Conservation (phyloP, 2,797 vertebrate species). For the Rhynchotus rufescens region DNA sequence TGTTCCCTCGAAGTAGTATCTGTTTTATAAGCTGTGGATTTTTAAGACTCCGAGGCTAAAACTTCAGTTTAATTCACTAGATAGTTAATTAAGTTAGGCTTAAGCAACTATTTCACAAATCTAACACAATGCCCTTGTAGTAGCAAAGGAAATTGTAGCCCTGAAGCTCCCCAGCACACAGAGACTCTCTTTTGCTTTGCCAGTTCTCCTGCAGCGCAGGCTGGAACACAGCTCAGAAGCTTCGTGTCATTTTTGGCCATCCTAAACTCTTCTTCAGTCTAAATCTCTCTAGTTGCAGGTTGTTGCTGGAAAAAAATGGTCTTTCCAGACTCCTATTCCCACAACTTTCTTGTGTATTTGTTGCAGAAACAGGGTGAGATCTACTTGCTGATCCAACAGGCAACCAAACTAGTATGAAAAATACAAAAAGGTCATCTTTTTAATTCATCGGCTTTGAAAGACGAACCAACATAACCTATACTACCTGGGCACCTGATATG, state of each 20-base stretch:
- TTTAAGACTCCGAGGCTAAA: not conserved
- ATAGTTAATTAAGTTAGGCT: not conserved
- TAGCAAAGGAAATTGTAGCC: not conserved
- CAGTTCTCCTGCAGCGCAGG: not conserved
- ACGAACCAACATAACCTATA: not conserved
- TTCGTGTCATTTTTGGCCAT: not conserved
- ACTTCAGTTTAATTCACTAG: not conserved
- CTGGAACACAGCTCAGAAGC: not conserved
- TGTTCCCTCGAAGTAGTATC: too few species aligned
- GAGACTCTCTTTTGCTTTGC: not conserved
- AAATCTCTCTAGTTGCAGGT: not conserved
- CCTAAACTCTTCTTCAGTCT: not conserved
- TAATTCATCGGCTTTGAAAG: not conserved
- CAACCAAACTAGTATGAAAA: not conserved
- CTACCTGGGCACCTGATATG: not conserved
- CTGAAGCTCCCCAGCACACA: not conserved
- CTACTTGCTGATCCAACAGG: not conserved
- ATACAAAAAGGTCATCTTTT: not conserved
- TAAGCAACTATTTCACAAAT: not conserved
- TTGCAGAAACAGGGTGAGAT: not conserved
- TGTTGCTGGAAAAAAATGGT: not conserved
- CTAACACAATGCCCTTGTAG: fast-evolving
- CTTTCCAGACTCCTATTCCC: not conserved
- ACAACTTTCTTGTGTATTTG: not conserved
- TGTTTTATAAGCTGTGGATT: not conserved